Conservation (phyloP, 2,888 invertebrate genomes). For the Eristalis tenax region DNA sequence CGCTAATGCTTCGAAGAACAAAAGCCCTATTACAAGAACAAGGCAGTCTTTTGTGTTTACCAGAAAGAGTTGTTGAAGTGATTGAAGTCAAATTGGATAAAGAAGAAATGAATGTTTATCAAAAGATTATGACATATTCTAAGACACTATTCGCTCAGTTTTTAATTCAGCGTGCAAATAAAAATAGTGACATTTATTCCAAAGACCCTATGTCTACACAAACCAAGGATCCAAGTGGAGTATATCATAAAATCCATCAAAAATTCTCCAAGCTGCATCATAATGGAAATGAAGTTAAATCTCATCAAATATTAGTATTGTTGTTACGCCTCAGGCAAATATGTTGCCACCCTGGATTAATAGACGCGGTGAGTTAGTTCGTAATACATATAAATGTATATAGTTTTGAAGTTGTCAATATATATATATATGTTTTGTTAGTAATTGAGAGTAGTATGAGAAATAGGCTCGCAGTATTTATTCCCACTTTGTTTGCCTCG, state of each 20-base stretch:
- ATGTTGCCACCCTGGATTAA: slow-evolving; percentile 93
- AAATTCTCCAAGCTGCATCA: slow-evolving; percentile 84
- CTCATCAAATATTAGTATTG: slow-evolving; percentile 89
- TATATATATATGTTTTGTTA: too few relatives aligned
- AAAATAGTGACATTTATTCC: slow-evolving; percentile 80
- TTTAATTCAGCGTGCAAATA: slow-evolving; percentile 88
- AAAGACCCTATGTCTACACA: slow-evolving; percentile 78
- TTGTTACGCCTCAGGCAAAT: slow-evolving; percentile 93
- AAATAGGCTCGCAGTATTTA: too few relatives aligned
- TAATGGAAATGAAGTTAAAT: slow-evolving; percentile 83
- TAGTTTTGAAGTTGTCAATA: too few relatives aligned
- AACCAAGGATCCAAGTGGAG: slow-evolving; percentile 80
- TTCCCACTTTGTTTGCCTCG: too few relatives aligned
- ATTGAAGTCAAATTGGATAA: slow-evolving; percentile 85
- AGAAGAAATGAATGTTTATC: slow-evolving; percentile 90
- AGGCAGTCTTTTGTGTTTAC: slow-evolving; percentile 85
- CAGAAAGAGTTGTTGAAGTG: slow-evolving; percentile 83
- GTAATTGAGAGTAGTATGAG: too few relatives aligned
- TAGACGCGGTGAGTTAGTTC: slow-evolving; percentile 83
- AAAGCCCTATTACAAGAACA: slow-evolving; percentile 88
- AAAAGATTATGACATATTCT: slow-evolving; percentile 87
- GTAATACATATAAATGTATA: too few relatives aligned
- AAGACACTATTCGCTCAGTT: slow-evolving; percentile 89
- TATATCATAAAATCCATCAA: slow-evolving; percentile 85
- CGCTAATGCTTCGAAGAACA: slow-evolving; percentile 92